phyloP scores from a whole-genome alignment of 2,113 vertebrate species.

The Myiopsitta monachus region DNA sequence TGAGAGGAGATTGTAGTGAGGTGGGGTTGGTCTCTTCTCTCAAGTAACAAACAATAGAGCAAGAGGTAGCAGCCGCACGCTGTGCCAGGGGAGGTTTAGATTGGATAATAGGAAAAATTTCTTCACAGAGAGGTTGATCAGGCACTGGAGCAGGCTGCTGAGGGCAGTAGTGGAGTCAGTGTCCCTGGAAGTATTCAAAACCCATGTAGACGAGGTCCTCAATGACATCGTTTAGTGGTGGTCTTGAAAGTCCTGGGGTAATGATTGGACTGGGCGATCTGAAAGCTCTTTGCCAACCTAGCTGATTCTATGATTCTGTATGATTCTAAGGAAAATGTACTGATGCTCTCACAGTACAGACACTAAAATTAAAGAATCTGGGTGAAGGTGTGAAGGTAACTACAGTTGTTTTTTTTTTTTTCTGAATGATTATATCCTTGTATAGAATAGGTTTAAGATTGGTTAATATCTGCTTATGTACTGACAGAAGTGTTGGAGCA shows the following conservation, averaged over 20 bases:
- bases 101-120: not conserved
- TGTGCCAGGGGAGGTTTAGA: not conserved
- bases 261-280: not conserved
- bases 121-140: not conserved
- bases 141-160: not conserved
- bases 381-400: not conserved
- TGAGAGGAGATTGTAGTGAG: too few relatives aligned
- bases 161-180: not conserved
- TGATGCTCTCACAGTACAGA: not conserved
- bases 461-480: not conserved
- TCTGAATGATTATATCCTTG: not conserved
- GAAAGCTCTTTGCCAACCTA: not conserved
- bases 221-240: not conserved
- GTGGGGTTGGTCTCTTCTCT: too few relatives aligned
- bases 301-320: not conserved
- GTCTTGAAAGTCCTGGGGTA: not conserved
- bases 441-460: not conserved
- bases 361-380: not conserved
- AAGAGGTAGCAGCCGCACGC: not conserved
- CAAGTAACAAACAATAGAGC: too few relatives aligned
- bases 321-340: not conserved
- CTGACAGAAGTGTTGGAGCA: not conserved
- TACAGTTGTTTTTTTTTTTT: not conserved
- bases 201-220: not conserved
- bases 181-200: not conserved